Conservation (phyloP, 2,113 vertebrate genomes). For the Trichechus manatus region DNA sequence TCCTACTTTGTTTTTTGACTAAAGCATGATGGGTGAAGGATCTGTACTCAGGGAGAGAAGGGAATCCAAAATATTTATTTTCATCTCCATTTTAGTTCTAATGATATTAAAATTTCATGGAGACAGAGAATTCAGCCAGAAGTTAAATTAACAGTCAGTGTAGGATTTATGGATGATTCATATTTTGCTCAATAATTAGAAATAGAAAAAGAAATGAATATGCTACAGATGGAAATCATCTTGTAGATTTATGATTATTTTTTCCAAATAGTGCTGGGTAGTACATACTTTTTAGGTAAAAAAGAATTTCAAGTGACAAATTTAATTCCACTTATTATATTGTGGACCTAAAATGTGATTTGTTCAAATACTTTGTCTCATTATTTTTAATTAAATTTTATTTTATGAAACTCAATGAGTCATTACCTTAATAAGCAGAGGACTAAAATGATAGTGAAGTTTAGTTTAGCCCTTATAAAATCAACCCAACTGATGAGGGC, state of each 20-base stretch:
- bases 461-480: conserved; percentile 59
- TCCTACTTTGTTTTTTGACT: not conserved
- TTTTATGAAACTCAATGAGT: conserved; percentile 57
- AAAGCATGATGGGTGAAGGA: not conserved
- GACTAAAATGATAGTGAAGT: not conserved
- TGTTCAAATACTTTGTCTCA: conserved; percentile 53
- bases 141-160: not conserved
- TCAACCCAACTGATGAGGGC: conserved; percentile 15
- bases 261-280: not conserved
- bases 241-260: not conserved
- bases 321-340: conserved; percentile 45
- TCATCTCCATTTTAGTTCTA: conserved; percentile 11
- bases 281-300: not conserved
- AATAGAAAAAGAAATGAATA: not conserved
- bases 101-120: not conserved
- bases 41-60: not conserved
- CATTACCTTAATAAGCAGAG: conserved; percentile 34
- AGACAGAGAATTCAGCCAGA: not conserved
- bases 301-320: conserved; percentile 39
- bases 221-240: not conserved
- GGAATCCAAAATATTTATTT: conserved; percentile 18
- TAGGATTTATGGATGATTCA: not conserved
- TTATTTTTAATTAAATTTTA: conserved; percentile 68
- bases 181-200: conserved; percentile 17
- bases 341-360: conserved; percentile 43